Evolutionary conservation across 2,113 vertebrate genomes (phyloP).

Genomic region (Tragulus kanchil): DNA sequence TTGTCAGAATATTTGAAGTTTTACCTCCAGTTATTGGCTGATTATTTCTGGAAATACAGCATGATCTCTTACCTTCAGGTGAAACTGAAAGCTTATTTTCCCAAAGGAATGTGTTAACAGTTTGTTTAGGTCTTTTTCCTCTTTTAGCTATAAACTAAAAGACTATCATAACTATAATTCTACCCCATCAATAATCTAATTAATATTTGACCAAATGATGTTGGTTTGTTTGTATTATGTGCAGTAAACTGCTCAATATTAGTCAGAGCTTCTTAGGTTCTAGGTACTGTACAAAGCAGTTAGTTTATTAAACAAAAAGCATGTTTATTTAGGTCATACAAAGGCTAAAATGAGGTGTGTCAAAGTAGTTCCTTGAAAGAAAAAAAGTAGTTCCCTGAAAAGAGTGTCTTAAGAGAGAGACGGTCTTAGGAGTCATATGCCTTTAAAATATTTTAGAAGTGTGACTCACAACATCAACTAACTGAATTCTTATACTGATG

Average conservation of each 20-base stretch:
- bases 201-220: conserved; percentile 21
- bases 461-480: neutral
- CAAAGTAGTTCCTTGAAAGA: neutral
- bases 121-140: neutral
- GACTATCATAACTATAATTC: neutral
- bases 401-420: neutral
- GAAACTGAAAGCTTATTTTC: neutral
- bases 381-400: neutral
- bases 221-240: neutral
- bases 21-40: neutral
- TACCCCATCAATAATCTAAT: neutral
- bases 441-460: conserved; percentile 5
- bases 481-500: neutral
- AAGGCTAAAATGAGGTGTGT: neutral
- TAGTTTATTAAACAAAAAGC: neutral
- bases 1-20: neutral
- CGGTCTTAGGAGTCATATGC: neutral
- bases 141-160: neutral
- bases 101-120: neutral
- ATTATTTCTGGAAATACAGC: neutral
- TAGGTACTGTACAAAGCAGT: neutral
- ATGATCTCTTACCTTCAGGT: neutral
- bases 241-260: neutral
- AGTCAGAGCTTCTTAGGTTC: neutral
- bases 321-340: neutral